Conservation (phyloP, 1,140 invertebrate genomes). For the Odontomachus brunneus region DNA sequence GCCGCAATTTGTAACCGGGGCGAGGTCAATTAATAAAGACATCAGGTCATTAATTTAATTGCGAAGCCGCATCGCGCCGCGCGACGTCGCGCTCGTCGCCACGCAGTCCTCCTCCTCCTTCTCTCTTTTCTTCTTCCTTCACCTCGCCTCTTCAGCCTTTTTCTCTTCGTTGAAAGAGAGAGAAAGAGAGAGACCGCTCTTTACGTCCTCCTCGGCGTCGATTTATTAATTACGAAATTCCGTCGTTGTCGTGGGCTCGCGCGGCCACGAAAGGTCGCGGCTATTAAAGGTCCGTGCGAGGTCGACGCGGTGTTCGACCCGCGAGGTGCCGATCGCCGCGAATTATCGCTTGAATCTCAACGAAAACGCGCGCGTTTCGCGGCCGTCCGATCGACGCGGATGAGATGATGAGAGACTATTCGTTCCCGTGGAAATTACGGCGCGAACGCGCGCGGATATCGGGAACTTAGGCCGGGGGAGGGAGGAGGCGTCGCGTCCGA, state of each 20-base stretch:
- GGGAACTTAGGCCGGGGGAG: too few relatives aligned
- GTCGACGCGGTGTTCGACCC: neutral
- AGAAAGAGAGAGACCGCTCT: neutral
- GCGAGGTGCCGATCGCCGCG: slow-evolving; percentile 35
- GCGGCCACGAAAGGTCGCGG: slow-evolving; percentile 4
- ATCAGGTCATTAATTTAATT: slow-evolving; percentile 78
- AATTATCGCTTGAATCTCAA: slow-evolving; percentile 62
- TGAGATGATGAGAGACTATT: slow-evolving; percentile 30
- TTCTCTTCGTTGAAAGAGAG: too few relatives aligned
- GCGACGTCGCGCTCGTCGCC: slow-evolving; percentile 19
- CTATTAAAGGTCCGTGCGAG: slow-evolving; percentile 47
- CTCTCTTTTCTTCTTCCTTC: neutral
- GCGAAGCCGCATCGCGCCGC: slow-evolving; percentile 40
- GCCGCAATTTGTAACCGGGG: slow-evolving; percentile 77
- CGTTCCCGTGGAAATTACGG: slow-evolving; percentile 39
- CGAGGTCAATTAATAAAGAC: slow-evolving; percentile 80
- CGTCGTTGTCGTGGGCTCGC: slow-evolving; percentile 6
- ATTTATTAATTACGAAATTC: slow-evolving; percentile 64
- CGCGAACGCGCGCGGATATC: neutral
- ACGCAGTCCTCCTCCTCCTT: neutral
- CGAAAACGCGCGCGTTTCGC: slow-evolving; percentile 3
- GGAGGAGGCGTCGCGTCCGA: slow-evolving; percentile 1
- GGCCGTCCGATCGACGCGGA: too few relatives aligned
- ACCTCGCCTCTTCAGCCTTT: too few relatives aligned
- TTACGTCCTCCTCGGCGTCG: neutral